A percentile compares a stretch with the other conserved stretches of the same genome.
These are phyloP conservation scores for Drosophila mercatorum DNA, from an alignment of 2,888 invertebrate genomes.

Conservation along the genomic window DNA sequence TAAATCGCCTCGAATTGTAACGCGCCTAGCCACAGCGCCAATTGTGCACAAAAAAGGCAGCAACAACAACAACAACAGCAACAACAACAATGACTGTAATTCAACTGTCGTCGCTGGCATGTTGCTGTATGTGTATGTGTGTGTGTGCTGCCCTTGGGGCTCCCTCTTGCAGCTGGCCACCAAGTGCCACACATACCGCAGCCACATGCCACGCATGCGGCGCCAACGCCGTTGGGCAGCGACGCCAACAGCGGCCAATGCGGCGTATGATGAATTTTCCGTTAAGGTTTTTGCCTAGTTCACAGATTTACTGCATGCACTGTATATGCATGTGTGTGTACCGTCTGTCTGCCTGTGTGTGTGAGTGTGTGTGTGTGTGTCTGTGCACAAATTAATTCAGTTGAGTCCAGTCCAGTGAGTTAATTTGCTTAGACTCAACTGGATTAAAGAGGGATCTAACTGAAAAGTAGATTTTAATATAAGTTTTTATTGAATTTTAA, in stretches of 20 bases:
- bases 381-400: constrained; percentile 27
- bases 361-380: neutral
- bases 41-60: constrained; percentile 47
- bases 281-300: constrained; percentile 38
- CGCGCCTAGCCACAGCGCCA: constrained; percentile 48
- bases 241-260: constrained; percentile 63
- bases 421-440: constrained; percentile 10
- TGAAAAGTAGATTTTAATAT: neutral
- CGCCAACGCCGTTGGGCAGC: constrained; percentile 40
- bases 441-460: neutral
- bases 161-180: constrained; percentile 8
- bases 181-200: constrained; percentile 51
- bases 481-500: too few species aligned
- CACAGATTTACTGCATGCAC: constrained; percentile 41
- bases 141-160: constrained; percentile 11
- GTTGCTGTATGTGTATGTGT: neutral
- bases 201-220: constrained; percentile 59
- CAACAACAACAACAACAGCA: constrained; percentile 2
- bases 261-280: constrained; percentile 75
- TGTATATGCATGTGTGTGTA: neutral
- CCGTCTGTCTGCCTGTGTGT: constrained; percentile 9
- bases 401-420: constrained; percentile 4
- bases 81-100: constrained; percentile 14
- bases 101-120: constrained; percentile 54
- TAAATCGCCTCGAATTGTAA: constrained; percentile 62